Evolutionary conservation across 2,888 invertebrate genomes (phyloP).

Genomic region (Gerosis bhagava): DNA sequence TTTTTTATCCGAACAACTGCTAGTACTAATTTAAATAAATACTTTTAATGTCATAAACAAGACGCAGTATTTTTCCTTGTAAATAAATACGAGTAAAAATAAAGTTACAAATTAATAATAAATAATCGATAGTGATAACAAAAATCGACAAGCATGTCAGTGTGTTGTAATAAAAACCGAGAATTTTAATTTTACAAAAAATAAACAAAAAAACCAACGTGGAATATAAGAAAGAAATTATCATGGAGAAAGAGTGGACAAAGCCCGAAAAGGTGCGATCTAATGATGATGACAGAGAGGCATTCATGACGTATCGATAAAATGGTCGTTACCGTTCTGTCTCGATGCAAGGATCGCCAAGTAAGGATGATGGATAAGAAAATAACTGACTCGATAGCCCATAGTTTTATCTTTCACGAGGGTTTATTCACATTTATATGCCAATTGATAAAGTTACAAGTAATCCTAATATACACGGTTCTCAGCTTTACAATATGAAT

Average conservation of each 20-base stretch:
- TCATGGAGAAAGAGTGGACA: constrained; percentile 64
- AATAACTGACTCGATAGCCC: constrained; percentile 67
- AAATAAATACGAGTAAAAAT: constrained; percentile 47
- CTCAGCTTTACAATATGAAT: constrained; percentile 73
- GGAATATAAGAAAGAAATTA: constrained; percentile 58
- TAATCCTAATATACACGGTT: constrained; percentile 74
- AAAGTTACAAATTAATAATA: constrained; percentile 41
- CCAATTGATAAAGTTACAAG: constrained; percentile 71
- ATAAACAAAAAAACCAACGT: constrained; percentile 39
- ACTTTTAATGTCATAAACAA: too few species aligned
- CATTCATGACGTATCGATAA: constrained; percentile 80
- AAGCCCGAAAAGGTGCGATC: constrained; percentile 71
- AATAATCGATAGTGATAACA: constrained; percentile 51
- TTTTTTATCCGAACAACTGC: too few species aligned
- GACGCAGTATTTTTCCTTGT: constrained; percentile 61
- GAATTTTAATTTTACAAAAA: constrained; percentile 45
- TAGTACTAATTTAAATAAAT: too few species aligned
- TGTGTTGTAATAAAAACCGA: constrained; percentile 45
- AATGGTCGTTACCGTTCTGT: constrained; percentile 78
- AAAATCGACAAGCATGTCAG: constrained; percentile 67
- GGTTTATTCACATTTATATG: constrained; percentile 80
- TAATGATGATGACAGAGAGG: constrained; percentile 80
- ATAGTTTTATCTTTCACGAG: constrained; percentile 63
- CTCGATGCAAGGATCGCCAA: constrained; percentile 76
- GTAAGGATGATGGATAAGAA: constrained; percentile 64